A percentile compares a stretch with the other conserved stretches of the same genome.
These are phyloP conservation scores for Dolichopus griseipennis DNA, from an alignment of 2,888 invertebrate species.

Conservation along the genomic window DNA sequence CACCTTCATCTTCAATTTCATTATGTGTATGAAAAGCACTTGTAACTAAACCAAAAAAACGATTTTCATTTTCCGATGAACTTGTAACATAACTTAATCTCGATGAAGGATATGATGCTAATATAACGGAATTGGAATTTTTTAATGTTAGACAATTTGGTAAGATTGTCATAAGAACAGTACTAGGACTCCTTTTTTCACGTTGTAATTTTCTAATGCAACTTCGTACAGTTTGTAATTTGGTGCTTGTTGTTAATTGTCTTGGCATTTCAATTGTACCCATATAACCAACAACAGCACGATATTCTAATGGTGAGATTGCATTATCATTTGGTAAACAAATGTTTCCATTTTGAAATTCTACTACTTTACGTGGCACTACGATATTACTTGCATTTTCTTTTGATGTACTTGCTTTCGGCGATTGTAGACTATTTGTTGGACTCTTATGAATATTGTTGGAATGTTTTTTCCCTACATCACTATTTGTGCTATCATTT, in stretches of 20 bases:
- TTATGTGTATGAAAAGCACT: constrained; percentile 55
- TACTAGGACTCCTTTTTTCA: constrained; percentile 77
- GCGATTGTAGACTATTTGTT: constrained; percentile 22
- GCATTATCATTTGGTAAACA: constrained; percentile 15
- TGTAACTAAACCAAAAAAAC: constrained; percentile 89
- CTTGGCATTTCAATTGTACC: constrained; percentile 95
- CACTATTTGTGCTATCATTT: not conserved
- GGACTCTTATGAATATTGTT: constrained; percentile 10
- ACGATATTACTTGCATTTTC: constrained; percentile 44
- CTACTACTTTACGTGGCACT: constrained; percentile 29
- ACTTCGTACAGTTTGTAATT: constrained; percentile 69
- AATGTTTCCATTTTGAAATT: not conserved
- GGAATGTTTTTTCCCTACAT: constrained; percentile 9
- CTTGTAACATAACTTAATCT: constrained; percentile 83
- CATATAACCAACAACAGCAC: constrained; percentile 85
- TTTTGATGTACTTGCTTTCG: constrained; percentile 32
- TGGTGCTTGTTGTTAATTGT: constrained; percentile 63
- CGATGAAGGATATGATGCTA: constrained; percentile 81
- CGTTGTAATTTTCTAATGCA: constrained; percentile 83
- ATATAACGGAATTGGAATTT: constrained; percentile 64
- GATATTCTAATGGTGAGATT: constrained; percentile 56
- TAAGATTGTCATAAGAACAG: constrained; percentile 75
- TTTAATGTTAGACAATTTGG: constrained; percentile 71
- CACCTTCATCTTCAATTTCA: constrained; percentile 36
- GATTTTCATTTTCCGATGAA: constrained; percentile 80